Conservation (phyloP, 2,797 vertebrate genomes). For the Alauda arvensis region DNA sequence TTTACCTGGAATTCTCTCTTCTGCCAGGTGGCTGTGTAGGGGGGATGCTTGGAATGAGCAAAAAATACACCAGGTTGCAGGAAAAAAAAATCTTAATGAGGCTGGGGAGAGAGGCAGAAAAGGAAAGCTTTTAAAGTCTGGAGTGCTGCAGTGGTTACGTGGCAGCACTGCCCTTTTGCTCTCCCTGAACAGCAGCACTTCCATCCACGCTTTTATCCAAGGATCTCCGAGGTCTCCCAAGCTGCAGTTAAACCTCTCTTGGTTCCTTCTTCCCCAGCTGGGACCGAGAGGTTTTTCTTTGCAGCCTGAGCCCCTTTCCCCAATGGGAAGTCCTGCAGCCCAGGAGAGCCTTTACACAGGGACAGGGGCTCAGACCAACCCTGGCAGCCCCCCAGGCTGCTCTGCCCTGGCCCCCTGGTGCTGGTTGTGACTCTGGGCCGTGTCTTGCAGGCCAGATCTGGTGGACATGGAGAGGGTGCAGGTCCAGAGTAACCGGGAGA, state of each 20-base stretch:
- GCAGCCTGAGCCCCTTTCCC: background rate
- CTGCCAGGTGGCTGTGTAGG: background rate
- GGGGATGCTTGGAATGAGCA: background rate
- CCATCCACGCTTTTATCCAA: background rate
- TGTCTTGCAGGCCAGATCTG: conserved; percentile 87
- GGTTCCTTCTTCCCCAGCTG: background rate
- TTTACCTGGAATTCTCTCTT: background rate
- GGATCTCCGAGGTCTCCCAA: rapidly evolving
- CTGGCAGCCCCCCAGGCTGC: rapidly evolving
- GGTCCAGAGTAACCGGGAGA: conserved; percentile 90
- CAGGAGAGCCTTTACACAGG: too few species aligned
- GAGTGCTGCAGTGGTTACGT: background rate
- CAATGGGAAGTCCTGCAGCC: background rate
- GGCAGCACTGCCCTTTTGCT: background rate
- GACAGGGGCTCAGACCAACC: background rate
- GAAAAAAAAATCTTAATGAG: background rate
- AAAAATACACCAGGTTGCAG: background rate
- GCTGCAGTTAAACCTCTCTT: background rate
- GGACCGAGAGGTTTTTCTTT: background rate
- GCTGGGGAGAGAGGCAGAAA: background rate
- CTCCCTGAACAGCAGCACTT: background rate
- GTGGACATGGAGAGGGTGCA: conserved; percentile 93
- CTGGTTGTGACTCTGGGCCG: rapidly evolving
- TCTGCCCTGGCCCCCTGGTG: background rate
- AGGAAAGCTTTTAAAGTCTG: background rate